Evolutionary conservation across 92 coral and sea anemone species (phyloP), one percentile per base, ranked within the genome.

Genomic region (Porites divaricata): DNA sequence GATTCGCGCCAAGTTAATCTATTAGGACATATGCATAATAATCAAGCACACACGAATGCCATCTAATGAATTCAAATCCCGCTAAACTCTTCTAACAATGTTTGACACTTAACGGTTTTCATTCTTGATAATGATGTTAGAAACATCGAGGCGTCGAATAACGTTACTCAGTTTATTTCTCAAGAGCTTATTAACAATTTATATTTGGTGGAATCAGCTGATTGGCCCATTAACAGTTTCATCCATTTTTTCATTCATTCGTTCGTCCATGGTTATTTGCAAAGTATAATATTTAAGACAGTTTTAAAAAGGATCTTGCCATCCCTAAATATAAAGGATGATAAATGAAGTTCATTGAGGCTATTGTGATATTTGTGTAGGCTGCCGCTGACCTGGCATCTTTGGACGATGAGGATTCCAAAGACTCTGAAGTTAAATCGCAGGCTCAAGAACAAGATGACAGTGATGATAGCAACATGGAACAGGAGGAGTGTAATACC

Each of bases 321-420:
- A 3, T 35, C 45, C 5, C 59, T 54, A 2, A 54, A 11, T 54
- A 54, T 15, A 11, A 11, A 54, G 14, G 17, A 4, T 54, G 59
- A 35, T 35, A 35, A 35, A 35, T 12, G 59, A 54, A 11, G 59
- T 54, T 10, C 16, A 15, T 54, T 11, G 16, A 54, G 12, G 59
- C 2, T 54, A 54, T 11, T 54, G 59, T 54, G 2, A 54, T 54
- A 54, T 21, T n/a, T 49, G 19, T 49, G 4, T 69, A 82, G 86
- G 86, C 79, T 24, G 41, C 86, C 25, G 86, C 70, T 72, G 86
- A 82, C 51, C 41, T 63, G 10, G 67, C 56, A 3, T 78, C 65
- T 17, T 16, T 4, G 41, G 75, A 9, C 2, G 53, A 49, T 63
- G 71, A 25, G 21, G 63, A 56, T 23, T 23, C 59, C 53, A 28